Evolutionary conservation across 2,797 vertebrate species (phyloP).

Genomic region (Borostomias antarcticus): DNA sequence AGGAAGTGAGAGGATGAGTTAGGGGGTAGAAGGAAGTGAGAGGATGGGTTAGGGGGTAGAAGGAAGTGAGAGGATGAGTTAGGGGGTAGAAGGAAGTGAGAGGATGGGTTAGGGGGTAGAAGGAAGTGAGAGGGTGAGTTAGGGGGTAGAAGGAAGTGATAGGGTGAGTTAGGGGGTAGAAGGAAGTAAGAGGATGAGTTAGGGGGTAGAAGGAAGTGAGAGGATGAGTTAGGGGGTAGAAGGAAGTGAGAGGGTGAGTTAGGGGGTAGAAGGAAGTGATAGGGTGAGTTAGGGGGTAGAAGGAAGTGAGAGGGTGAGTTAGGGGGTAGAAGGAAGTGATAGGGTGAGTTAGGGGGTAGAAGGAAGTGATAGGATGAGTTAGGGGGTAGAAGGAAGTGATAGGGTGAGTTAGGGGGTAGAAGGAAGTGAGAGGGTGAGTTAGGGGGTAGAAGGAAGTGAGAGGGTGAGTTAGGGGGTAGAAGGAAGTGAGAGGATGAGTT

Average conservation of each 20-base stretch:
- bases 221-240: too few species aligned
- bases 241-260: not conserved
- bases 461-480: not conserved
- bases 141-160: not conserved
- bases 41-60: slow-evolving; percentile 16
- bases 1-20: not conserved
- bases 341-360: not conserved
- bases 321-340: slow-evolving; percentile 3
- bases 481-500: not conserved
- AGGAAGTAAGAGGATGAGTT: too few species aligned
- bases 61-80: too few species aligned
- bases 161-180: slow-evolving; percentile 18
- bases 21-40: not conserved
- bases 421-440: slow-evolving; percentile 8
- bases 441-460: slow-evolving; percentile 5
- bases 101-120: too few species aligned
- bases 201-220: not conserved
- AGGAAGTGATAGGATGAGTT: not conserved
- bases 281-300: slow-evolving; percentile 18
- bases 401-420: not conserved
- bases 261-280: not conserved
- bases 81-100: not conserved
- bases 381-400: slow-evolving; percentile 44
- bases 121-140: not conserved
- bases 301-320: slow-evolving; percentile 27